phyloP scores from a whole-genome alignment of 2,797 vertebrate species.

The Phataginus tricuspis region DNA sequence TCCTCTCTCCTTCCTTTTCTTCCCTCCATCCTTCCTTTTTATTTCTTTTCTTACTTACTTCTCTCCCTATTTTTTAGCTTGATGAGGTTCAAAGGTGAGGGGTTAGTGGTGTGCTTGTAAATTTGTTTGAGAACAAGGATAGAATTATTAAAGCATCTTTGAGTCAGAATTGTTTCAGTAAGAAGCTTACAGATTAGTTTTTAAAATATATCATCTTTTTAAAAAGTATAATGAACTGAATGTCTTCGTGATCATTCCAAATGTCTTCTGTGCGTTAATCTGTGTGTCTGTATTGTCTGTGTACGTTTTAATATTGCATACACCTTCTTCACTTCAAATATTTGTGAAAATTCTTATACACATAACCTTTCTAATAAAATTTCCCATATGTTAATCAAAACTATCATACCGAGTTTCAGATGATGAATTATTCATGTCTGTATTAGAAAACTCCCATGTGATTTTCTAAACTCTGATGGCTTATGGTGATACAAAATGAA shows the following conservation, averaged over 20 bases:
- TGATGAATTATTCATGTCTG: not conserved
- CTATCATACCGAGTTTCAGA: not conserved
- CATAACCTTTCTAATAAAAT: not conserved
- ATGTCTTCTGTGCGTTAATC: not conserved
- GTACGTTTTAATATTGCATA: not conserved
- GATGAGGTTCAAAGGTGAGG: not conserved
- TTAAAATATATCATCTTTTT: not conserved
- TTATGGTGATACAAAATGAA: constrained; percentile 14
- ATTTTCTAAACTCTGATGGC: not conserved
- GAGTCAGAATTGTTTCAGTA: not conserved
- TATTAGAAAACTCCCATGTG: constrained; percentile 1
- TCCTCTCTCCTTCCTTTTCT: accelerated
- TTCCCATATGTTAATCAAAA: constrained; percentile 36
- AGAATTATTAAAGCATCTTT: not conserved
- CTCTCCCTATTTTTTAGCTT: not conserved
- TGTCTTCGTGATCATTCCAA: not conserved
- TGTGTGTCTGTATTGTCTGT: not conserved
- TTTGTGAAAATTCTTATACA: not conserved
- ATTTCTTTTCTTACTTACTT: no score
- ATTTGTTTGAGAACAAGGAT: constrained; percentile 3
- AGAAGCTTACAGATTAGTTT: not conserved
- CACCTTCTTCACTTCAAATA: constrained; percentile 33
- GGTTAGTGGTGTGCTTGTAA: not conserved
- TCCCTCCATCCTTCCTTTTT: not conserved
- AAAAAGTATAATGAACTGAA: not conserved